A percentile compares a stretch with the other conserved stretches of the same genome.
Conservation (phyloP, 1,140 invertebrate genomes). For the Drosophila setifemur region DNA sequence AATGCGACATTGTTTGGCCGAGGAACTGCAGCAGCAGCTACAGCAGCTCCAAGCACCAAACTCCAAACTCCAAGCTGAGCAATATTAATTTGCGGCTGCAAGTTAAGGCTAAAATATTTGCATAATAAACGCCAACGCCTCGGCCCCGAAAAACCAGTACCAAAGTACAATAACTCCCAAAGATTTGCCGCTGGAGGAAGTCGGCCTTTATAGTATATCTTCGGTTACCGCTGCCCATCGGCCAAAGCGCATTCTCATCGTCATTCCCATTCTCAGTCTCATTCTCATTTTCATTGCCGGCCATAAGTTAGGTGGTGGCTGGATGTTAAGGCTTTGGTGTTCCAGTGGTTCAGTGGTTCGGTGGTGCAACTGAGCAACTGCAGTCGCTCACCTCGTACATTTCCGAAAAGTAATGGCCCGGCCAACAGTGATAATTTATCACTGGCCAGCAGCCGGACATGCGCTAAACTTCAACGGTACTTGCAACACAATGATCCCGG, state of each 20-base stretch:
- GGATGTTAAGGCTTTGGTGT: slow-evolving; percentile 2
- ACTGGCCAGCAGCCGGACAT: slow-evolving; percentile 76
- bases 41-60: slow-evolving; percentile 8
- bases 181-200: background rate
- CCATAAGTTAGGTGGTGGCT: slow-evolving; percentile 53
- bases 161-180: slow-evolving; percentile 9
- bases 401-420: slow-evolving; percentile 75
- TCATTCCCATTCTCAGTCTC: slow-evolving; percentile 31
- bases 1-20: slow-evolving; percentile 68
- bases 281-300: slow-evolving; percentile 60
- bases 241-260: slow-evolving; percentile 64
- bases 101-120: slow-evolving; percentile 78
- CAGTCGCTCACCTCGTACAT: slow-evolving; percentile 72
- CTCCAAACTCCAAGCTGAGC: slow-evolving; percentile 34
- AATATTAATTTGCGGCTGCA: slow-evolving; percentile 68
- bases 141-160: slow-evolving; percentile 23
- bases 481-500: slow-evolving; percentile 59
- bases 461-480: slow-evolving; percentile 63
- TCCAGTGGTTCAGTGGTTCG: background rate
- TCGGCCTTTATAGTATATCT: slow-evolving; percentile 28
- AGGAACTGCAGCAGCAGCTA: slow-evolving; percentile 2
- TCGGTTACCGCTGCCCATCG: slow-evolving; percentile 27
- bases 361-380: slow-evolving; percentile 37
- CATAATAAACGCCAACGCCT: slow-evolving; percentile 79
- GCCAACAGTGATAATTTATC: slow-evolving; percentile 79